phyloP scores from a whole-genome alignment of 2,888 invertebrate genomes.

The Imbricaverruca yamaguchii region DNA sequence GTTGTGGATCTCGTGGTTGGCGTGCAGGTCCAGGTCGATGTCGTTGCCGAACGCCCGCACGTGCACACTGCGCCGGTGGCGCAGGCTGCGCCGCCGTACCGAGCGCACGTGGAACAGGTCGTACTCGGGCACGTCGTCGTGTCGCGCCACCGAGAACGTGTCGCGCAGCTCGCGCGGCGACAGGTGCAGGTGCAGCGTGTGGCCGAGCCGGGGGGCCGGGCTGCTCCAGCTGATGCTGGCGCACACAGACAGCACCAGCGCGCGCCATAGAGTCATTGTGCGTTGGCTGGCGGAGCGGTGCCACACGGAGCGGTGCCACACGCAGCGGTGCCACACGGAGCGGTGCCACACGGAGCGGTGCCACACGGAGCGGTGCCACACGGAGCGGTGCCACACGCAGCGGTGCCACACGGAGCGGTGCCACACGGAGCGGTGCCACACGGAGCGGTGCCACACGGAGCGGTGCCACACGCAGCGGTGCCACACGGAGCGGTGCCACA shows the following conservation, averaged over 20 bases:
- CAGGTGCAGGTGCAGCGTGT: conserved; percentile 5
- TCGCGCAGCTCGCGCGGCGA: not conserved
- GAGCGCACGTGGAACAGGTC: conserved; percentile 5
- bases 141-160: not conserved
- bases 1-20: not conserved
- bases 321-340: too few relatives aligned
- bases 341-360: too few relatives aligned
- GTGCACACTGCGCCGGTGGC: not conserved
- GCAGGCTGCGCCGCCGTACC: not conserved
- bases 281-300: too few relatives aligned
- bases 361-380: too few relatives aligned
- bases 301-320: too few relatives aligned
- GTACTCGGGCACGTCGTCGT: conserved; percentile 15
- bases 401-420: too few relatives aligned
- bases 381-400: too few relatives aligned
- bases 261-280: not conserved
- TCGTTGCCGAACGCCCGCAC: not conserved
- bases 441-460: too few relatives aligned
- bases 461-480: too few relatives aligned
- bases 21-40: not conserved
- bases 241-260: not conserved
- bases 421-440: too few relatives aligned
- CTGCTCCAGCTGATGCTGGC: too few relatives aligned
- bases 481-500: too few relatives aligned
- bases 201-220: not conserved